Evolutionary conservation across 2,113 vertebrate species (phyloP).

Genomic region (Emydocephalus ijimae): DNA sequence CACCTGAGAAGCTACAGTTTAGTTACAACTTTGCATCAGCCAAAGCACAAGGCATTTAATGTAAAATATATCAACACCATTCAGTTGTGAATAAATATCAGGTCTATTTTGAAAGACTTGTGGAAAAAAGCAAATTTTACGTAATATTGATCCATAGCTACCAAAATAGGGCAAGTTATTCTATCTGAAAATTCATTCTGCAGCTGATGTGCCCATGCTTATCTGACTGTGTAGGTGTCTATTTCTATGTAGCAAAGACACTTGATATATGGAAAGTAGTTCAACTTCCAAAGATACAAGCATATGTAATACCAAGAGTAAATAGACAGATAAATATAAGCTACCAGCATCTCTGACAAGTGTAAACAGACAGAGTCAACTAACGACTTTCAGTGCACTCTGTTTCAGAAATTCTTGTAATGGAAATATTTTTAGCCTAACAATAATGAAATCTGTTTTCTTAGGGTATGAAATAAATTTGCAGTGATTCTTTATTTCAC

Average conservation of each 20-base stretch:
- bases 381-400: conserved; percentile 17
- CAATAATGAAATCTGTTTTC: not conserved
- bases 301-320: not conserved
- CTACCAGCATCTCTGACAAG: not conserved
- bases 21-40: conserved; percentile 37
- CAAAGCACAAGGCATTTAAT: conserved; percentile 30
- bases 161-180: conserved; percentile 46
- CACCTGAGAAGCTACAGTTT: conserved; percentile 29
- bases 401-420: conserved; percentile 17
- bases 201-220: not conserved
- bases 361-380: not conserved
- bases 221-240: not conserved
- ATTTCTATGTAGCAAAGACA: not conserved
- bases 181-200: not conserved
- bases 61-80: conserved; percentile 44
- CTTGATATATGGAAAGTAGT: not conserved
- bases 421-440: not conserved
- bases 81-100: conserved; percentile 57
- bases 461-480: not conserved
- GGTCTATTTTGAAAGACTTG: conserved; percentile 62
- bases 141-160: conserved; percentile 46
- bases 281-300: not conserved
- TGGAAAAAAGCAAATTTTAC: conserved; percentile 61
- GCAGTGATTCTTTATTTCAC: not conserved
- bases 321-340: not conserved